These are phyloP conservation scores for Eucera pruinosa DNA, from an alignment of 2,888 invertebrate species.

Conservation along the genomic window DNA sequence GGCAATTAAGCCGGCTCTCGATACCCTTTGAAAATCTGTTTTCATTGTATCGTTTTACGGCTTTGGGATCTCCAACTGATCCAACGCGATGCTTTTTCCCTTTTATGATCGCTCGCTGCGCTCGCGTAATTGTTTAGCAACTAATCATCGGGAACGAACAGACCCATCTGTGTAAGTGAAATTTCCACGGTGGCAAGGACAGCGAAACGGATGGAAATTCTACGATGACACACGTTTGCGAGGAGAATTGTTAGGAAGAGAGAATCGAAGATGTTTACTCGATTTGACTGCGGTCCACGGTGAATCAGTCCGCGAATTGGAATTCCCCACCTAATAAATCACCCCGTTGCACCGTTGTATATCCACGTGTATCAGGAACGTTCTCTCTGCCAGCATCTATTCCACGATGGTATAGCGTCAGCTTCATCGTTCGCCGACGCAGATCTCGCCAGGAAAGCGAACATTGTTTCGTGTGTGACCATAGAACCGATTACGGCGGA, in stretches of 20 bases:
- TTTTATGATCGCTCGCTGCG: background rate
- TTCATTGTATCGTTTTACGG: background rate
- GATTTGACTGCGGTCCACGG: conserved; percentile 49
- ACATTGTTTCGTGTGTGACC: conserved; percentile 61
- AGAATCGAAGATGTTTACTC: conserved; percentile 75
- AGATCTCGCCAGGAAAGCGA: conserved; percentile 47
- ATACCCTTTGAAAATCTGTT: conserved; percentile 17
- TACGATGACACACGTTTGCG: conserved; percentile 1
- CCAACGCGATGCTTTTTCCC: background rate
- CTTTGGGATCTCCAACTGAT: background rate
- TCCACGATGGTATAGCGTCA: conserved; percentile 25
- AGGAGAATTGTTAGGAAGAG: conserved; percentile 31
- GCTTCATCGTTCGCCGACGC: conserved; percentile 20
- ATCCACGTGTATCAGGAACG: conserved; percentile 45
- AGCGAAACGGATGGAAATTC: conserved; percentile 15
- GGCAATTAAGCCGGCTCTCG: conserved; percentile 5
- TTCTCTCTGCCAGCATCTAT: conserved; percentile 24
- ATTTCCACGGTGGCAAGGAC: conserved; percentile 4
- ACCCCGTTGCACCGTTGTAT: conserved; percentile 71
- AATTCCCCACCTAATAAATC: conserved; percentile 77
- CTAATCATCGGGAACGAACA: conserved; percentile 27
- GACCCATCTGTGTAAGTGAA: conserved; percentile 28
- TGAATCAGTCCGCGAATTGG: conserved; percentile 74
- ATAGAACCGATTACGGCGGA: conserved; percentile 56
- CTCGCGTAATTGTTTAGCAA: conserved; percentile 40